phyloP scores from a whole-genome alignment of 2,888 invertebrate genomes.

The Coremacera marginata region DNA sequence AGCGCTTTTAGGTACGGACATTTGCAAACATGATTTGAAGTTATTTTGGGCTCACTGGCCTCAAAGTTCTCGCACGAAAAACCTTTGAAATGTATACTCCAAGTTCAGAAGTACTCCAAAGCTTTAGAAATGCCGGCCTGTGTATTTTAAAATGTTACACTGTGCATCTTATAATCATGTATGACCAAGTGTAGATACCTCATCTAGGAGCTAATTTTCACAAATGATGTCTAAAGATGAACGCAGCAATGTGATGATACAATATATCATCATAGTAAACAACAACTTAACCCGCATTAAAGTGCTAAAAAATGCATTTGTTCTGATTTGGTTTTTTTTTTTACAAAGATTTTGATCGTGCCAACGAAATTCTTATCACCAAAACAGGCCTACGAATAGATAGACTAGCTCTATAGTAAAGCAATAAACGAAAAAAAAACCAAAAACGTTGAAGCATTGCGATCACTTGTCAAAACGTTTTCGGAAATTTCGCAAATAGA shows the following conservation, averaged over 20 bases:
- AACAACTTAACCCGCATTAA: not conserved
- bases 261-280: not conserved
- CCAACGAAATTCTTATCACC: slow-evolving; percentile 20
- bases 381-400: not conserved
- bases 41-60: no score
- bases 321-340: not conserved
- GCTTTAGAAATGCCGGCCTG: not conserved
- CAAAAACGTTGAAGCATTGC: slow-evolving; percentile 21
- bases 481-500: slow-evolving; percentile 40
- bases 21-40: no score
- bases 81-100: no score
- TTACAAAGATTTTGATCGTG: not conserved
- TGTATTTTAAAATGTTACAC: not conserved
- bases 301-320: not conserved
- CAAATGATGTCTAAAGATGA: not conserved
- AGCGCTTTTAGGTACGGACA: no score
- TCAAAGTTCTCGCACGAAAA: no score
- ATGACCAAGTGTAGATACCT: not conserved
- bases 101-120: no score
- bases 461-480: slow-evolving; percentile 20
- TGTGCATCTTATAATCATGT: not conserved
- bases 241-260: slow-evolving; percentile 2
- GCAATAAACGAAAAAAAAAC: not conserved
- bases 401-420: not conserved
- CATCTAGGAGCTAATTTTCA: not conserved